Base-by-base conservation (phyloP, 1,140 invertebrate genomes). In the Melipona quadrifasciata region DNA sequence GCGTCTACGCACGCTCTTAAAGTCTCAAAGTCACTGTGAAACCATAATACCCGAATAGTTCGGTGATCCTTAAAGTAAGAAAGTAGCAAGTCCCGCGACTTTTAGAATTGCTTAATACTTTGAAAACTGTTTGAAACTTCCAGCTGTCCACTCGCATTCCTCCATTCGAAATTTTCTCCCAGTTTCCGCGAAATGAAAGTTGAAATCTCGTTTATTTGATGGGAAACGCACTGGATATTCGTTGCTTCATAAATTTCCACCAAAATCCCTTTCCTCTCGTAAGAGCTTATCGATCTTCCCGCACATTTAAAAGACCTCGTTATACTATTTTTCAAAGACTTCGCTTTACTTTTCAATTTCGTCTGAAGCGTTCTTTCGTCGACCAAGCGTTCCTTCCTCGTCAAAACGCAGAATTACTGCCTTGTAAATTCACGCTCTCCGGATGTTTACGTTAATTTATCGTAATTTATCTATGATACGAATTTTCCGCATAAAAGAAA, bases 91-190 rank as follows among this genome's bases (percentile, higher is more conserved):
- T 65, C 14, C 27, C 6, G 64, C 17, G 17, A 31, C 64, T 31
- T 65, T 65, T 65, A 65, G 31, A 65, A 65, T 65, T 65, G 16
- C 39, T 47, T 65, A 65, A 65, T 65, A 65, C 31, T 65, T 65
- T 31, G n/a, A 31, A 65, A 31, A 65, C 31, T n/a, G 27, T 65
- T 65, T 65, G 27, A 31, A 65, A 31, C 27, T 65, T 65, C n/a
- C 16, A 65, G 5, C 64, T 65, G 17, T 65, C 27, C 31, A 65
- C 31, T 65, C 27, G 14, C 64, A 31, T 31, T 16, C 6, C 16
- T 10, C 16, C 2, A n/a, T n/a, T 61, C 58, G 58, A 61, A n/a
- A 61, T 61, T n/a, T 65, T 16, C 27, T 2, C 61, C 19, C 11
- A 24, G 67, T 61, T 8, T 39, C 47, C 4, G 0, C 2, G 47